phyloP scores from a whole-genome alignment of 2,113 vertebrate species.

The Rhipidura dahli region DNA sequence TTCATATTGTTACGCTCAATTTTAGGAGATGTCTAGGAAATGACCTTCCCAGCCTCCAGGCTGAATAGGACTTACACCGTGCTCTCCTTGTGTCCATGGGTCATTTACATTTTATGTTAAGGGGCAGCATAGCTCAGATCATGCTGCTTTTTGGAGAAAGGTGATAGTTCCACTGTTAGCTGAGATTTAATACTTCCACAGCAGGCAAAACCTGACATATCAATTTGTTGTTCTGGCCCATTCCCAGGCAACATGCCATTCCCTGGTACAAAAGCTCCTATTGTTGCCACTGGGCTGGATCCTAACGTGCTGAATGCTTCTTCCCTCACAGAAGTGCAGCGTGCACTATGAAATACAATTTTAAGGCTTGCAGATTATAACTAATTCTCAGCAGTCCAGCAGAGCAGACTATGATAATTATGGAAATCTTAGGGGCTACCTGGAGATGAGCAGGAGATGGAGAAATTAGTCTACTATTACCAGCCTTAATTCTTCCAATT shows the following conservation, averaged over 20 bases:
- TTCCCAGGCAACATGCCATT: slow-evolving; percentile 12
- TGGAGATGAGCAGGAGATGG: neutral
- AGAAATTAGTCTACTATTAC: neutral
- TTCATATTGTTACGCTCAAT: neutral
- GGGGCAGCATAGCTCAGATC: neutral
- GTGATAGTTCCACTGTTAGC: neutral
- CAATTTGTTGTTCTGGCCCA: slow-evolving; percentile 14
- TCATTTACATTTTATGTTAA: neutral
- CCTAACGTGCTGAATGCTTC: neutral
- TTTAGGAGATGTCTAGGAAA: neutral
- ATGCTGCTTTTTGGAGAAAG: slow-evolving; percentile 2
- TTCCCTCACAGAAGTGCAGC: neutral
- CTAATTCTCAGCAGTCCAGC: neutral
- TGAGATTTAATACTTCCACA: slow-evolving; percentile 50
- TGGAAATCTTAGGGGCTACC: neutral
- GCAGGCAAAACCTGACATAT: neutral
- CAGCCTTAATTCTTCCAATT: neutral
- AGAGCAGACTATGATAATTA: neutral
- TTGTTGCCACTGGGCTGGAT: neutral
- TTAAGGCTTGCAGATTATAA: neutral
- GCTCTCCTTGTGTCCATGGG: neutral
- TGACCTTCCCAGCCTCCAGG: neutral
- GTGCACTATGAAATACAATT: neutral
- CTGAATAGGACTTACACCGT: neutral
- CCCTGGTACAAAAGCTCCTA: neutral